Percentiles rank a stretch among this genome's conserved stretches.
Conservation (phyloP, 2,888 invertebrate genomes). For the Sipunculus nudus region DNA sequence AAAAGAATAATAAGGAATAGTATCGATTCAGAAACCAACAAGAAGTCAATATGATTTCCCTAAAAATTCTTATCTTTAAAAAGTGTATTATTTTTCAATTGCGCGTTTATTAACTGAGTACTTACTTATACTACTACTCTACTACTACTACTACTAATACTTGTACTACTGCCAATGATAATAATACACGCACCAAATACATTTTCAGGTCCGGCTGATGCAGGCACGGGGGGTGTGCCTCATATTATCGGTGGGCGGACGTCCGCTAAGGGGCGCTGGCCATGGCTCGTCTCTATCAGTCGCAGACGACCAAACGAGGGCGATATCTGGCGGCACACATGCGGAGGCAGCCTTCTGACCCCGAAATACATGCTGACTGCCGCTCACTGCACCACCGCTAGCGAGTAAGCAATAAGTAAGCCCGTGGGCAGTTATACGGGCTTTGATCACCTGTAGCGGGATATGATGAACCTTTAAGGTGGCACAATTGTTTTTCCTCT, state of each 20-base stretch:
- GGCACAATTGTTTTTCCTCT: background rate
- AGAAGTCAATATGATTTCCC: too few species aligned
- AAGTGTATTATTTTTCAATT: too few species aligned
- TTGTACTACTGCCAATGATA: too few species aligned
- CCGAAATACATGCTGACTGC: constrained; percentile 21
- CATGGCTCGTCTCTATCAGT: constrained; percentile 26
- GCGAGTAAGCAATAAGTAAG: background rate
- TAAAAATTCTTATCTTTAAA: too few species aligned
- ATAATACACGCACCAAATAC: too few species aligned
- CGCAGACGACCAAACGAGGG: constrained; percentile 8
- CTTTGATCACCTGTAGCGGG: background rate
- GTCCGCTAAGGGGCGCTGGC: constrained; percentile 28
- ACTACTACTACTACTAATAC: too few species aligned
- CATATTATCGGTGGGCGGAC: constrained; percentile 21
- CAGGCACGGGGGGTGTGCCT: background rate
- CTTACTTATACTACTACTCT: too few species aligned
- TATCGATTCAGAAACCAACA: too few species aligned
- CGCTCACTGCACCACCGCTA: constrained; percentile 15
- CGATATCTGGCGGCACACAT: constrained; percentile 23
- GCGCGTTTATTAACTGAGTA: too few species aligned
- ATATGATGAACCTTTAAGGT: background rate
- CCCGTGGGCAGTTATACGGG: background rate
- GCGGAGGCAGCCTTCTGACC: constrained; percentile 27
- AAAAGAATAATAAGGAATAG: too few species aligned
- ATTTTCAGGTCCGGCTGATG: background rate